Percentiles rank a stretch among this genome's conserved stretches.
Conservation (phyloP, 2,888 invertebrate species). For the Operophtera brumata region DNA sequence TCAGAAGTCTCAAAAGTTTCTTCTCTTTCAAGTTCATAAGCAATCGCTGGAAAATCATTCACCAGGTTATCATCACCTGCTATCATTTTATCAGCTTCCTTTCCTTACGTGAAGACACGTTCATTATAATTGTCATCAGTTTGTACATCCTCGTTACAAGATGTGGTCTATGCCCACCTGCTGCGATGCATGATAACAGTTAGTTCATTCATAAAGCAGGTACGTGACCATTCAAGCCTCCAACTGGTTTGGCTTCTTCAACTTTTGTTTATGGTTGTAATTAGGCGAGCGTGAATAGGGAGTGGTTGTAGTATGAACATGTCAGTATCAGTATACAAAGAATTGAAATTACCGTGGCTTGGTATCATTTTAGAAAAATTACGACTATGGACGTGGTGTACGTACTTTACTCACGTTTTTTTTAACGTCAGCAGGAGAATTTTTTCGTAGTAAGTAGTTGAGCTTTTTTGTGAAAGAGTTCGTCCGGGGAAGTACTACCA, state of each 20-base stretch:
- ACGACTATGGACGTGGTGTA: no score
- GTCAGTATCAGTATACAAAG: neutral
- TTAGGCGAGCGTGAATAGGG: slow-evolving; percentile 16
- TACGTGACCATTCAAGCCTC: slow-evolving; percentile 36
- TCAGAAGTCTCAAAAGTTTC: neutral
- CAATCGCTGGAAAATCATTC: neutral
- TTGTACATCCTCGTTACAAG: slow-evolving; percentile 29
- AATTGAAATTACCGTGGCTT: no score
- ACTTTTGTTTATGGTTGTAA: slow-evolving; percentile 27
- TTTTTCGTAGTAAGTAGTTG: no score
- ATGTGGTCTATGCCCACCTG: slow-evolving; percentile 38
- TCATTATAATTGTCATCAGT: slow-evolving; percentile 24
- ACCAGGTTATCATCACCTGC: neutral
- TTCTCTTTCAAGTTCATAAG: neutral
- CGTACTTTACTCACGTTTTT: no score
- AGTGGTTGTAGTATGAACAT: slow-evolving; percentile 8
- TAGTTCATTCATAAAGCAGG: slow-evolving; percentile 45
- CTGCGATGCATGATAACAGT: slow-evolving; percentile 39
- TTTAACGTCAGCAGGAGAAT: no score
- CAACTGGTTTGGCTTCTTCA: slow-evolving; percentile 31
- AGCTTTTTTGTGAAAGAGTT: no score
- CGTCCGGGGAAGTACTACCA: no score
- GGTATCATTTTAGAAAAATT: no score
- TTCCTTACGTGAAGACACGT: slow-evolving; percentile 3
- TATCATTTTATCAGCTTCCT: slow-evolving; percentile 6